Evolutionary conservation across 2,888 invertebrate species (phyloP).

Genomic region (Polyommatus iphigenia): DNA sequence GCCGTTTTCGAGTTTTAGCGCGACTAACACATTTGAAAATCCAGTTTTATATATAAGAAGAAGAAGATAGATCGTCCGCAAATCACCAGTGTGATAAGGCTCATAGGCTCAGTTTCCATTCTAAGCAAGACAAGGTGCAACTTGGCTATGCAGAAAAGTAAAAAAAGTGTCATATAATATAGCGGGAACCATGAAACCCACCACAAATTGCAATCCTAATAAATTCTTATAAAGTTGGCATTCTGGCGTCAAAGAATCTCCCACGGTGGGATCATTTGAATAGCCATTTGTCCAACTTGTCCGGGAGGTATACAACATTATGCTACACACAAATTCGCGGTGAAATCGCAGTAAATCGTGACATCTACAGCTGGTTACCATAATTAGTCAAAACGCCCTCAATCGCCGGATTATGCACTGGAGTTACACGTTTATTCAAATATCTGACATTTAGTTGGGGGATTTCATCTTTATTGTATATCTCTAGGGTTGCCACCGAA

Average conservation of each 20-base stretch:
- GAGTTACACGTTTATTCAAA: slow-evolving; percentile 20
- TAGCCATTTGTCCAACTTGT: background rate
- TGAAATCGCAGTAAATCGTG: slow-evolving; percentile 5
- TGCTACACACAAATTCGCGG: background rate
- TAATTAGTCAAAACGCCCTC: slow-evolving; percentile 23
- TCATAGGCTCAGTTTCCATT: too few relatives aligned
- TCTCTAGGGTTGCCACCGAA: background rate
- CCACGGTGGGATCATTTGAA: background rate
- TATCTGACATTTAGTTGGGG: slow-evolving; percentile 11
- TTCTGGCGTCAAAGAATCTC: background rate
- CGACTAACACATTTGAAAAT: too few relatives aligned
- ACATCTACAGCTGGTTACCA: background rate
- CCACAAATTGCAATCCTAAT: too few relatives aligned
- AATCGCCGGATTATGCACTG: background rate
- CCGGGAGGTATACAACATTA: background rate
- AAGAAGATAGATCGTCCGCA: too few relatives aligned
- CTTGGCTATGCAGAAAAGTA: too few relatives aligned
- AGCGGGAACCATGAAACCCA: too few relatives aligned
- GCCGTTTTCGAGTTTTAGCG: too few relatives aligned
- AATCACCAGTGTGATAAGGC: too few relatives aligned
- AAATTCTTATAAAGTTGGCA: background rate
- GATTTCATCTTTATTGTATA: slow-evolving; percentile 25
- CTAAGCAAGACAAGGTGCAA: too few relatives aligned
- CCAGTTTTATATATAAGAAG: too few relatives aligned
- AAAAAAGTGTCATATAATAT: too few relatives aligned